These are phyloP conservation scores for Cotesia glomerata DNA, from an alignment of 1,140 invertebrate species.

Conservation along the genomic window DNA sequence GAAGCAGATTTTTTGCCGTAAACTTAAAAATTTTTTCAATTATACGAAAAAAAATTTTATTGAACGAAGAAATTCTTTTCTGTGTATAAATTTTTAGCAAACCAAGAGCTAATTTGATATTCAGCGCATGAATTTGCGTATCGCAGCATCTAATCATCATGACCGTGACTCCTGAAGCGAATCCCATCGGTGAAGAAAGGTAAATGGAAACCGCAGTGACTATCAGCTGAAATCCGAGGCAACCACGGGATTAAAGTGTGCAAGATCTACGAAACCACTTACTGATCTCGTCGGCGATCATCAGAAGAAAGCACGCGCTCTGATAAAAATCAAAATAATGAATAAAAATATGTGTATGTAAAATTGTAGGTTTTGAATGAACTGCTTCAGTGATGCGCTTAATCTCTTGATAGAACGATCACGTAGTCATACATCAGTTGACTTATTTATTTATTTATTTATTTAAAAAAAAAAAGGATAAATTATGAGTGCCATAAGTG, in stretches of 20 bases:
- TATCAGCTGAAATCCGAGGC: conserved; percentile 22
- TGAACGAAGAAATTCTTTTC: too few species aligned
- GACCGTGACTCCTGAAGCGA: background rate
- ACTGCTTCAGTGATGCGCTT: too few species aligned
- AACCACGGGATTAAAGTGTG: conserved; percentile 17
- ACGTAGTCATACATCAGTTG: too few species aligned
- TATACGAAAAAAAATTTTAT: too few species aligned
- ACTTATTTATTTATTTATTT: too few species aligned
- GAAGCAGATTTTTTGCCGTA: background rate
- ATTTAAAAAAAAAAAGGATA: too few species aligned
- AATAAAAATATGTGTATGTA: too few species aligned
- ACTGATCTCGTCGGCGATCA: conserved; percentile 10
- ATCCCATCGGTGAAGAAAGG: background rate
- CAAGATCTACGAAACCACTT: conserved; percentile 2
- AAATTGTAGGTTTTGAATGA: too few species aligned
- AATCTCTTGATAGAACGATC: too few species aligned
- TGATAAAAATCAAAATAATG: too few species aligned
- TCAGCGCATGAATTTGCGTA: background rate
- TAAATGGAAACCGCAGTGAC: conserved; percentile 19
- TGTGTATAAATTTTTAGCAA: background rate
- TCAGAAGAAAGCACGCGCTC: background rate
- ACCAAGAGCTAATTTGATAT: background rate
- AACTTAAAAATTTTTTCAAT: background rate
- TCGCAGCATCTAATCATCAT: background rate
- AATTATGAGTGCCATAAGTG: too few species aligned